phyloP scores from a whole-genome alignment of 1,140 invertebrate species.

The Tribolium madens region DNA sequence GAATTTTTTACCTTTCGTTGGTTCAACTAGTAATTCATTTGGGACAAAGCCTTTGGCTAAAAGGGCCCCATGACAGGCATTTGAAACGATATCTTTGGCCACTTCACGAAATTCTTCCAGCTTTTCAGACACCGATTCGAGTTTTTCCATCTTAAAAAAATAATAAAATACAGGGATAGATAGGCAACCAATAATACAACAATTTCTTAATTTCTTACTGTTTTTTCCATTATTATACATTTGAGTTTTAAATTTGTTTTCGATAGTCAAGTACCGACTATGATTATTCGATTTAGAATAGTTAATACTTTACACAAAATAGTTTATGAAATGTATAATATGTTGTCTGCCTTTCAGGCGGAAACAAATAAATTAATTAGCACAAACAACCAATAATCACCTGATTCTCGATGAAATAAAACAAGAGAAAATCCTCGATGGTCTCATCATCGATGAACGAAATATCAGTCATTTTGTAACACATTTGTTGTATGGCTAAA shows the following conservation, averaged over 20 bases:
- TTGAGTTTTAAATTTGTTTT: too few relatives aligned
- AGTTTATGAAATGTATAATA: too few relatives aligned
- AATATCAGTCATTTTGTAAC: slow-evolving; percentile 73
- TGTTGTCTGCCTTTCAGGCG: too few relatives aligned
- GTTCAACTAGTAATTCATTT: slow-evolving; percentile 58
- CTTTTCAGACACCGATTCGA: slow-evolving; percentile 69
- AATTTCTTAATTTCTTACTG: too few relatives aligned
- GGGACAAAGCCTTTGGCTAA: slow-evolving; percentile 76
- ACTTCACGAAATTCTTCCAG: slow-evolving; percentile 73
- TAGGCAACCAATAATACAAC: too few relatives aligned
- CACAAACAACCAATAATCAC: slow-evolving; percentile 62
- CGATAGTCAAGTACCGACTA: too few relatives aligned
- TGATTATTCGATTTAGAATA: too few relatives aligned
- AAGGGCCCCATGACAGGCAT: slow-evolving; percentile 79
- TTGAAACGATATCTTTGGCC: slow-evolving; percentile 74
- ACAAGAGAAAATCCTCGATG: slow-evolving; percentile 73
- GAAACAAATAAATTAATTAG: neutral
- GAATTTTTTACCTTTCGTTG: slow-evolving; percentile 42
- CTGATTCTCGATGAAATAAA: slow-evolving; percentile 77
- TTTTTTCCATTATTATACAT: too few relatives aligned
- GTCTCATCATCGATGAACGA: slow-evolving; percentile 71
- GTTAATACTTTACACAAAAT: too few relatives aligned
- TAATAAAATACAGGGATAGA: too few relatives aligned
- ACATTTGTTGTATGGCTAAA: slow-evolving; percentile 77
- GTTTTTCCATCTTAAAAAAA: slow-evolving; percentile 67